Conservation (phyloP, 2,888 invertebrate genomes). For the Empis stercorea region DNA sequence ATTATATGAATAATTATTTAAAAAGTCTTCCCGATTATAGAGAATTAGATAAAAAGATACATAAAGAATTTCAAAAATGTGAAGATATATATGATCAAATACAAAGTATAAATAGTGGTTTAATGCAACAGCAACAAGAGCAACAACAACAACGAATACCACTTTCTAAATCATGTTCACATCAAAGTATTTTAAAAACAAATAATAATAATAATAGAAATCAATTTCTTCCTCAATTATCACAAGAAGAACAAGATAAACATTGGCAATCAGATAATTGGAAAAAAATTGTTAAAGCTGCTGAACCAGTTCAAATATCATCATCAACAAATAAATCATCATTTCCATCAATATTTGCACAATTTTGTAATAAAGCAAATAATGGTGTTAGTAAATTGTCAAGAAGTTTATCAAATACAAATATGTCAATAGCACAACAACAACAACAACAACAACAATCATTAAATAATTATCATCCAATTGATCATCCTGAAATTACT, state of each 20-base stretch:
- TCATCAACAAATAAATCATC: background rate
- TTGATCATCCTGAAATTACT: slow-evolving; percentile 13
- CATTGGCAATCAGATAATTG: slow-evolving; percentile 16
- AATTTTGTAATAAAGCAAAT: slow-evolving; percentile 2
- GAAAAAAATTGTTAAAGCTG: background rate
- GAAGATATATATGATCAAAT: slow-evolving; percentile 34
- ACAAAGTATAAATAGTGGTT: slow-evolving; percentile 18
- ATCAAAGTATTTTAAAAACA: slow-evolving; percentile 22
- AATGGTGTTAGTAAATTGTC: slow-evolving; percentile 19
- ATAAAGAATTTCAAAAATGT: slow-evolving; percentile 35
- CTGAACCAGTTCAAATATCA: background rate
- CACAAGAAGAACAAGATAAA: background rate
- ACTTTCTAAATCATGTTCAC: slow-evolving; percentile 30
- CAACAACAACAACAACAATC: no score
- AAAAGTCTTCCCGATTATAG: slow-evolving; percentile 36
- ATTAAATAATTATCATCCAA: no score
- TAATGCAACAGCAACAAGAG: slow-evolving; percentile 1
- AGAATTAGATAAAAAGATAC: slow-evolving; percentile 33
- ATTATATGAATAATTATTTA: slow-evolving; percentile 38
- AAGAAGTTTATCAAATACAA: slow-evolving; percentile 33
- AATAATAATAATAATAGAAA: background rate
- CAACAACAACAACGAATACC: slow-evolving; percentile 19
- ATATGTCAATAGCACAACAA: slow-evolving; percentile 20
- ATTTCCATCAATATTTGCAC: slow-evolving; percentile 30
- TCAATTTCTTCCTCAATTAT: background rate